These are phyloP conservation scores for Pachyrhynchus sulphureomaculatus DNA, from an alignment of 1,140 invertebrate genomes.

Conservation along the genomic window DNA sequence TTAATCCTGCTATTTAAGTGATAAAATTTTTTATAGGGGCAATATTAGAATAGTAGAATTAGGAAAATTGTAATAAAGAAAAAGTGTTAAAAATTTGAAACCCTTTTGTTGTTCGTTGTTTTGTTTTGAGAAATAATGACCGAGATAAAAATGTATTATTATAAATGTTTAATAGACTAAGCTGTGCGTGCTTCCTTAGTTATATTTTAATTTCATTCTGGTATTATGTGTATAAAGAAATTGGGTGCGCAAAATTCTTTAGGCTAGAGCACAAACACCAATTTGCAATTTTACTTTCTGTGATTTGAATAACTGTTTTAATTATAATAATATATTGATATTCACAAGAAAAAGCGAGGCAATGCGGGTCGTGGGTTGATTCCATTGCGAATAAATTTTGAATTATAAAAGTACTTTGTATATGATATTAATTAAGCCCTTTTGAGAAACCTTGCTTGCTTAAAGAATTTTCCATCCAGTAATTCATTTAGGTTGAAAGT, in stretches of 20 bases:
- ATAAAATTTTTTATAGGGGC: slow-evolving; percentile 35
- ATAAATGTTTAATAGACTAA: slow-evolving; percentile 35
- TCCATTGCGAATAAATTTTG: too few relatives aligned
- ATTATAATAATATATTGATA: too few relatives aligned
- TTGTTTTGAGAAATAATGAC: slow-evolving; percentile 26
- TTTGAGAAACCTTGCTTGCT: too few relatives aligned
- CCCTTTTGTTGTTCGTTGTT: slow-evolving; percentile 27
- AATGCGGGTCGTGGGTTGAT: too few relatives aligned
- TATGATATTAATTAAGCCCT: too few relatives aligned
- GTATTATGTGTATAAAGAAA: slow-evolving; percentile 29
- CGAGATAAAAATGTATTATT: slow-evolving; percentile 12
- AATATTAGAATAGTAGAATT: slow-evolving; percentile 38
- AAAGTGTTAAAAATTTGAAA: too few relatives aligned
- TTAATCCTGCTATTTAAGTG: slow-evolving; percentile 14
- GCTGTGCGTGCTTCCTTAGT: slow-evolving; percentile 46
- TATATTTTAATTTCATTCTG: slow-evolving; percentile 18
- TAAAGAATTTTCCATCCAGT: neutral
- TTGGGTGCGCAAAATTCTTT: neutral
- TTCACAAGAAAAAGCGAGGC: too few relatives aligned
- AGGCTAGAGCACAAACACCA: too few relatives aligned
- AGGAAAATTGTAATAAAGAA: slow-evolving; percentile 7
- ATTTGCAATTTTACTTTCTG: too few relatives aligned
- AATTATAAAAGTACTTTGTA: too few relatives aligned
- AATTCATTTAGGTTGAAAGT: slow-evolving; percentile 14
- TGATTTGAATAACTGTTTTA: too few relatives aligned